phyloP scores from a whole-genome alignment of 2,888 invertebrate species.

The Machimus rusticus region DNA sequence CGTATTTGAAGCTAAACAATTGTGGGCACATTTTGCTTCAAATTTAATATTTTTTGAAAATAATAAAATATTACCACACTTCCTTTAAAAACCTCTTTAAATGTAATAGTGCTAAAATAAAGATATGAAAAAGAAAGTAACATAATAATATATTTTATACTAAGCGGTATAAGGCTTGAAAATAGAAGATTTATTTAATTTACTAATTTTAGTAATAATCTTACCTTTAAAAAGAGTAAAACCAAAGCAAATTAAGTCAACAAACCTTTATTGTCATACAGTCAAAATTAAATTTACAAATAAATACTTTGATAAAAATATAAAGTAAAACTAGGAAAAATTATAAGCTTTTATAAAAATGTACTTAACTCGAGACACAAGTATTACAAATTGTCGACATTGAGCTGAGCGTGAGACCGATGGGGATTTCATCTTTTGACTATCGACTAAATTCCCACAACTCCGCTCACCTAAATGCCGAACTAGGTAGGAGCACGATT shows the following conservation, averaged over 20 bases:
- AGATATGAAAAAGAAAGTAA: background rate
- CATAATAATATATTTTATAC: background rate
- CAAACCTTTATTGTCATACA: constrained; percentile 21
- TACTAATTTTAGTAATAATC: background rate
- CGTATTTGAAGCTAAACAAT: no score
- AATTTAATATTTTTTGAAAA: no score
- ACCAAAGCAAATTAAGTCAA: background rate
- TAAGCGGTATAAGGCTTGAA: background rate
- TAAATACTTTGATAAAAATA: constrained; percentile 24
- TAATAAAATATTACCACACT: no score
- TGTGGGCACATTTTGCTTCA: no score
- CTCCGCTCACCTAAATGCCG: background rate
- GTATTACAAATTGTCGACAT: background rate
- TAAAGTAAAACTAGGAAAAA: background rate
- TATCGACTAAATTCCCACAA: background rate
- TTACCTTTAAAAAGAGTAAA: background rate
- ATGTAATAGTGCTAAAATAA: no score
- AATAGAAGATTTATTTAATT: background rate
- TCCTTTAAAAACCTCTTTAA: no score
- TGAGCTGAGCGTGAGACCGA: background rate
- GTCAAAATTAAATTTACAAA: background rate
- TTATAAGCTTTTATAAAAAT: constrained; percentile 3
- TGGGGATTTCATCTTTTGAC: background rate
- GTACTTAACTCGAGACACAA: constrained; percentile 17
- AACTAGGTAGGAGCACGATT: background rate